Conservation (phyloP, 1,140 invertebrate genomes). For the Papilio polytes region DNA sequence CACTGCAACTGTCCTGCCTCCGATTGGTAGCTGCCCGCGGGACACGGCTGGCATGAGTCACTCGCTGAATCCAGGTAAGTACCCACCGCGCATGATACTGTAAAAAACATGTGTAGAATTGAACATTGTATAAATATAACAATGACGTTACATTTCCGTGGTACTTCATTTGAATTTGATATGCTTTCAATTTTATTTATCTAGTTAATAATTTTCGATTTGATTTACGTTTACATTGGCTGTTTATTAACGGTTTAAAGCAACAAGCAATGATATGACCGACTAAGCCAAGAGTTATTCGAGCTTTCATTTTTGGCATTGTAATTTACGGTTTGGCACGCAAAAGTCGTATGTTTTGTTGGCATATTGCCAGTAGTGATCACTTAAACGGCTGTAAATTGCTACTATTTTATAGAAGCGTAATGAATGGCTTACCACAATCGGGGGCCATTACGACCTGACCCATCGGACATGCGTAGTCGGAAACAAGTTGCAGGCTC, state of each 20-base stretch:
- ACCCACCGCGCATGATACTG: constrained; percentile 97
- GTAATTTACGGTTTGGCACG: constrained; percentile 25
- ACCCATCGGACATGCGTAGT: constrained; percentile 96
- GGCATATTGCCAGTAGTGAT: constrained; percentile 2
- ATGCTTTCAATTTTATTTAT: not conserved
- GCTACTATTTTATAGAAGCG: constrained; percentile 12
- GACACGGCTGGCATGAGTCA: constrained; percentile 92
- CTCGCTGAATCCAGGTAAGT: constrained; percentile 92
- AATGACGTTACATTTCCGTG: not conserved
- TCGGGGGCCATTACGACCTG: constrained; percentile 96
- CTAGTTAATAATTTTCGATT: not conserved
- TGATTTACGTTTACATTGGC: not conserved
- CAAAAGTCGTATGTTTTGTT: constrained; percentile 29
- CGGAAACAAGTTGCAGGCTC: constrained; percentile 92
- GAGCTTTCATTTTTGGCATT: constrained; percentile 21
- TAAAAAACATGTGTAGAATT: constrained; percentile 51
- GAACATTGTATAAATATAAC: not conserved
- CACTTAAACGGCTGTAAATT: constrained; percentile 24
- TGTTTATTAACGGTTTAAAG: constrained; percentile 6
- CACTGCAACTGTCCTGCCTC: constrained; percentile 95
- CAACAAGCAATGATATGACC: constrained; percentile 25
- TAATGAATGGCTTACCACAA: constrained; percentile 87
- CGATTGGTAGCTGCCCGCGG: constrained; percentile 96
- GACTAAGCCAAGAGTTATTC: constrained; percentile 14
- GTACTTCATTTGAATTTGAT: not conserved